Percentiles rank a stretch among this genome's conserved stretches.
Evolutionary conservation across 2,888 invertebrate species (phyloP).

Genomic region (Eucera pruinosa): DNA sequence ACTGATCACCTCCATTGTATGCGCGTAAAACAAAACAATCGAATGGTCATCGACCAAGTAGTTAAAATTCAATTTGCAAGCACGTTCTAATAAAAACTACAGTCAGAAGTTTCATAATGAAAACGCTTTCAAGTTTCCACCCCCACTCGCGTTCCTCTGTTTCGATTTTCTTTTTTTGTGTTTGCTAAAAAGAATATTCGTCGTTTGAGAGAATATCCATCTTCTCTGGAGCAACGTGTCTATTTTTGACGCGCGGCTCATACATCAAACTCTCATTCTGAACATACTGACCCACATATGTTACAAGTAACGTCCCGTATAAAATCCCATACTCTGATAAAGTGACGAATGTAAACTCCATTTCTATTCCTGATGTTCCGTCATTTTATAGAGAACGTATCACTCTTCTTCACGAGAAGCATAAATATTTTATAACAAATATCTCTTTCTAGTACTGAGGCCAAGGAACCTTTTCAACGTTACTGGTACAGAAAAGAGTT

Average conservation of each 20-base stretch:
- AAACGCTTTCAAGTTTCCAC: conserved; percentile 22
- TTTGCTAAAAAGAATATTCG: neutral
- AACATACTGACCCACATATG: conserved; percentile 62
- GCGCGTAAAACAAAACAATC: conserved; percentile 24
- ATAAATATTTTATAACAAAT: neutral
- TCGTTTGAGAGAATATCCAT: conserved; percentile 44
- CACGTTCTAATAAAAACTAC: neutral
- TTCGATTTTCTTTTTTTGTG: neutral
- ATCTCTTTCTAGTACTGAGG: neutral
- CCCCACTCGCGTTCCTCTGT: neutral
- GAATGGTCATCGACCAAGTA: conserved; percentile 1
- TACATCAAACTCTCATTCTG: conserved; percentile 48
- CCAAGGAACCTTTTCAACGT: too few species aligned
- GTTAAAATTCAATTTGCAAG: neutral
- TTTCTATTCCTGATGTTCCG: conserved; percentile 16
- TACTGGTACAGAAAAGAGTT: too few species aligned
- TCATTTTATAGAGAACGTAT: conserved; percentile 7
- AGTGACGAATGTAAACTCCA: conserved; percentile 48
- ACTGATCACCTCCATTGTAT: conserved; percentile 6
- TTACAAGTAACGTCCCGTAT: conserved; percentile 49
- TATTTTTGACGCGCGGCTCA: conserved; percentile 58
- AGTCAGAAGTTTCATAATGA: neutral
- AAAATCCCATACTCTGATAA: conserved; percentile 62
- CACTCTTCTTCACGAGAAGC: too few species aligned
- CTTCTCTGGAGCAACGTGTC: conserved; percentile 38